Conservation (phyloP, 2,113 vertebrate species). For the Lamprotornis superbus region DNA sequence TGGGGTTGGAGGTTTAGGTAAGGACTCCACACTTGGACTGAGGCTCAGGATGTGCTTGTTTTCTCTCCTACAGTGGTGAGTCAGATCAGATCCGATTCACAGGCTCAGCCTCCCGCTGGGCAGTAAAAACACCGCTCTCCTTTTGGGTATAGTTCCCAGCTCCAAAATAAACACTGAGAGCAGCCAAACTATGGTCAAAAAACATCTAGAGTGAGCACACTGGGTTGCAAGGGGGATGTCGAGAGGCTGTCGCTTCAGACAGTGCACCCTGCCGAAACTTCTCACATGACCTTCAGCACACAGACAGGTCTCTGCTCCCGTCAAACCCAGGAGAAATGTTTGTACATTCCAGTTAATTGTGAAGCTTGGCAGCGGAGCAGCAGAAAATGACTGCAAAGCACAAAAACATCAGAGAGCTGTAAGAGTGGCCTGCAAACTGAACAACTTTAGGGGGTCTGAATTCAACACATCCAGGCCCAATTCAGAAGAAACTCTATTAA, state of each 20-base stretch:
- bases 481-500: background rate
- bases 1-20: conserved; percentile 34
- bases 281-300: conserved; percentile 45
- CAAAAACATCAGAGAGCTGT: background rate
- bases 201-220: conserved; percentile 37
- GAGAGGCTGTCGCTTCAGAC: conserved; percentile 59
- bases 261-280: conserved; percentile 53
- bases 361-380: background rate
- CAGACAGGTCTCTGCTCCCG: conserved; percentile 49
- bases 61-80: conserved; percentile 57
- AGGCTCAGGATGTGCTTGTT: conserved; percentile 63
- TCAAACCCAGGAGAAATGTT: conserved; percentile 49
- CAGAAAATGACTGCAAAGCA: conserved; percentile 42
- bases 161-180: conserved; percentile 51
- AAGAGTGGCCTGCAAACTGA: background rate
- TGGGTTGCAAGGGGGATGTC: conserved; percentile 41
- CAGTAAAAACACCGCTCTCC: conserved; percentile 38
- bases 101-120: conserved; percentile 48
- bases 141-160: conserved; percentile 44
- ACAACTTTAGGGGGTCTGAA: background rate
- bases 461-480: background rate
- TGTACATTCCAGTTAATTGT: conserved; percentile 50
- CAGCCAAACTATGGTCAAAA: conserved; percentile 49
- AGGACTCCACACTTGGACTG: conserved; percentile 33
- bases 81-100: conserved; percentile 52